These are phyloP conservation scores for Anoplophora glabripennis DNA, from an alignment of 1,140 invertebrate genomes.

Conservation along the genomic window DNA sequence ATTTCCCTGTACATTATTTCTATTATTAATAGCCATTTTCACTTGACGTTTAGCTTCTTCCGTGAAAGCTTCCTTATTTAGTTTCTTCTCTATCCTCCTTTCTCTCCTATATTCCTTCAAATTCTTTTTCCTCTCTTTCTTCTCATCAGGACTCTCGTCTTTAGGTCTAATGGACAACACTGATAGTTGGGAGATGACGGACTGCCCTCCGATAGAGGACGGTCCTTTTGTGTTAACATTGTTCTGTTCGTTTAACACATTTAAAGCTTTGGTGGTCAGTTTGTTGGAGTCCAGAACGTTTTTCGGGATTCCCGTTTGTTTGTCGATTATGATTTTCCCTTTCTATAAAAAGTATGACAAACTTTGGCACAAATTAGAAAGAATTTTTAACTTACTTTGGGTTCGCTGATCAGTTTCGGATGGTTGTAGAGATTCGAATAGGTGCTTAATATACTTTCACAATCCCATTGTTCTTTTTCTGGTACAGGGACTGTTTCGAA, in stretches of 20 bases:
- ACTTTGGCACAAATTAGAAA: constrained; percentile 10
- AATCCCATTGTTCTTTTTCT: constrained; percentile 80
- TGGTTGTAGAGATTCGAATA: constrained; percentile 90
- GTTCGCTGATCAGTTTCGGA: constrained; percentile 82
- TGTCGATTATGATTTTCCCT: constrained; percentile 67
- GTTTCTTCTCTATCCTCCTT: constrained; percentile 82
- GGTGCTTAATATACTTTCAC: constrained; percentile 86
- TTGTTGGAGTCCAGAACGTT: constrained; percentile 60
- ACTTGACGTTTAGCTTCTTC: constrained; percentile 81
- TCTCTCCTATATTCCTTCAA: constrained; percentile 82
- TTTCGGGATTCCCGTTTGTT: constrained; percentile 71
- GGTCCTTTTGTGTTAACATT: constrained; percentile 41
- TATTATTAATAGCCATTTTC: constrained; percentile 73
- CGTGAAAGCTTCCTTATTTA: constrained; percentile 82
- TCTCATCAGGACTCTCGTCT: constrained; percentile 81
- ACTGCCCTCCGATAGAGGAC: constrained; percentile 60
- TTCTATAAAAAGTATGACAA: constrained; percentile 28
- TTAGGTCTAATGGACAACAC: constrained; percentile 72
- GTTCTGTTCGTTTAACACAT: constrained; percentile 61
- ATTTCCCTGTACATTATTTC: constrained; percentile 68
- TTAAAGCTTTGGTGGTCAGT: constrained; percentile 67
- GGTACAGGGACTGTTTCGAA: constrained; percentile 59
- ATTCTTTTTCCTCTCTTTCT: constrained; percentile 73
- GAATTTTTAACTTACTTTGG: constrained; percentile 54
- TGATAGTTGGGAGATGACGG: constrained; percentile 67